Base-by-base conservation (phyloP, 1,140 invertebrate genomes). In the Pomacea maculata region DNA sequence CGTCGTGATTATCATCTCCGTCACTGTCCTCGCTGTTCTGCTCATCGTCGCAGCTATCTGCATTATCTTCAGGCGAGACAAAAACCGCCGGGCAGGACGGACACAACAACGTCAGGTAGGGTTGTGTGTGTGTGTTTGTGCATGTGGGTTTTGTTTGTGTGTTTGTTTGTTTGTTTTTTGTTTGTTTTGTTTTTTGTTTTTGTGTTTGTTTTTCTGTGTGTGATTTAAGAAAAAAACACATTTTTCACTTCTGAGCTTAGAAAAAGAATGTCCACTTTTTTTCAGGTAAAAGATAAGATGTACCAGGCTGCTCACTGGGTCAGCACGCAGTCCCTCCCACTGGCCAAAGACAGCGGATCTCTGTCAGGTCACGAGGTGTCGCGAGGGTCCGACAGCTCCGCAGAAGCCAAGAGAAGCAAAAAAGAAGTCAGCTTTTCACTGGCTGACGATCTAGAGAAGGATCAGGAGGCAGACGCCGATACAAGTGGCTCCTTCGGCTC, bases 351-450 rank as follows among this genome's bases (percentile, higher is more conserved):
- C 77, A 45, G 15, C 52, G 63, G 34, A 9, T 55, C 65, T 54
- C 9, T 45, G 17, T 34, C 65, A 14, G 54, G 4, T 10, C 34
- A 45, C 75, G 63, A 52, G 63, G 19, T 45, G 25, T 78, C 75
- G 19, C 63, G 75, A 34, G 57, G 75, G n/a, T 61, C 75, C 3
- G 75, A 76, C 9, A 61, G 75, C n/a, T 74, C n/a, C 19, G 77
- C 52, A 1, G 54, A 52, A 3, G 77, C 67, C 9, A 71, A 78
- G 77, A 55, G 57, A 19, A 29, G 80, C 52, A 81, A 76, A 65
- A 84, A 84, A 64, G 83, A 84, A 61, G 83, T 84, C 0, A 84
- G 83, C 67, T 84, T 84, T 67, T 84, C 83, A 4, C 25, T 84
- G 78, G 83, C 80, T 12, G 83, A 84, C 29, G 83, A 82, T 25